Percentiles rank a stretch among this genome's conserved stretches.
These are phyloP conservation scores for Calypte anna DNA, from an alignment of 2,113 vertebrate species.

Conservation along the genomic window DNA sequence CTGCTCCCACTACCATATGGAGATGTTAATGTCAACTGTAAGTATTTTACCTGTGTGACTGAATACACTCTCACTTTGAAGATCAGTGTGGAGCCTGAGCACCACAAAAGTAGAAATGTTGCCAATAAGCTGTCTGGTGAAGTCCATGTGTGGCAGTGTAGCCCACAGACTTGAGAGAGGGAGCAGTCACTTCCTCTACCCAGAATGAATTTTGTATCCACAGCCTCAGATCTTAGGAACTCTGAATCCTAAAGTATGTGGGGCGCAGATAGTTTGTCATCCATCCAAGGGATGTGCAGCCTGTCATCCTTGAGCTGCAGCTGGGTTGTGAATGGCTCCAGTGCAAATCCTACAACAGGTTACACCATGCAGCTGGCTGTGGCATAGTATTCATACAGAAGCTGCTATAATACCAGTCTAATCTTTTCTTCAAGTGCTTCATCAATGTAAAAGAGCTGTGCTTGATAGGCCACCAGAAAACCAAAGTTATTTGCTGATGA, in stretches of 20 bases:
- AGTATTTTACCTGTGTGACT: conserved; percentile 44
- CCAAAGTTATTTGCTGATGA: background rate
- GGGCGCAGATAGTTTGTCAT: background rate
- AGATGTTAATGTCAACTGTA: conserved; percentile 84
- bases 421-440: background rate
- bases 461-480: background rate
- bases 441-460: background rate
- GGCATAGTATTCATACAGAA: background rate
- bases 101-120: background rate
- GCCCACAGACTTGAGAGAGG: background rate
- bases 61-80: background rate
- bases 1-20: conserved; percentile 89
- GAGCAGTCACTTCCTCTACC: background rate
- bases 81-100: background rate
- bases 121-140: background rate
- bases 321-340: background rate
- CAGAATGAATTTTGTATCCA: background rate
- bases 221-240: background rate
- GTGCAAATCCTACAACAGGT: background rate
- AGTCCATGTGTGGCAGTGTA: background rate
- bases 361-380: background rate
- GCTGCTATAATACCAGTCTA: background rate
- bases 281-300: background rate
- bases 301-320: background rate
- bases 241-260: background rate